Evolutionary conservation across 1,140 invertebrate genomes (phyloP).

Genomic region (Bicyclus anynana): DNA sequence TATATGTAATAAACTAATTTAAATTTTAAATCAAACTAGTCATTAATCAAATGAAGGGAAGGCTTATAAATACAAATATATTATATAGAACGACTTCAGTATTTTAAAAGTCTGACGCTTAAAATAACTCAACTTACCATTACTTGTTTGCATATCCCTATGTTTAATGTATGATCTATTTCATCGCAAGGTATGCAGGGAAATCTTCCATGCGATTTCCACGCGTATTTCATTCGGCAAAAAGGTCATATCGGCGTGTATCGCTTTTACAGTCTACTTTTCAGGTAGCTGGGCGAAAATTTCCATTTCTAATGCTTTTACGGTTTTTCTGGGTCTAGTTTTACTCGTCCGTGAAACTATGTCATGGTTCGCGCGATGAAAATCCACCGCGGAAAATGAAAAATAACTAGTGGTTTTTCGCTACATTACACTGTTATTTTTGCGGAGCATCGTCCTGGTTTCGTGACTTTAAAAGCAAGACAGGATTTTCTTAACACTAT

Average conservation of each 20-base stretch:
- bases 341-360: conserved; percentile 1
- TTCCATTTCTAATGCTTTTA: conserved; percentile 9
- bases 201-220: neutral
- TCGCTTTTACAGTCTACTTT: neutral
- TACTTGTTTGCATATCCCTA: conserved; percentile 3
- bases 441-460: neutral
- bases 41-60: neutral
- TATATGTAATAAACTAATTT: too few relatives aligned
- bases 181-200: neutral
- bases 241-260: neutral
- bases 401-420: neutral
- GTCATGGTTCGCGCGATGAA: neutral
- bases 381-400: neutral
- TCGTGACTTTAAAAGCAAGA: too few relatives aligned
- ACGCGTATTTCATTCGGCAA: neutral
- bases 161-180: conserved; percentile 5
- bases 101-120: neutral
- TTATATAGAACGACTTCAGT: neutral
- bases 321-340: conserved; percentile 7
- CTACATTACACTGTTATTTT: neutral
- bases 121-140: conserved; percentile 2
- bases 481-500: too few relatives aligned
- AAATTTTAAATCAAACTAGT: too few relatives aligned
- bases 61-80: neutral
- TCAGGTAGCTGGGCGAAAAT: conserved; percentile 2